Percentiles rank a stretch among this genome's conserved stretches.
phyloP scores from a whole-genome alignment of 2,888 invertebrate species.

The Nomada flava region DNA sequence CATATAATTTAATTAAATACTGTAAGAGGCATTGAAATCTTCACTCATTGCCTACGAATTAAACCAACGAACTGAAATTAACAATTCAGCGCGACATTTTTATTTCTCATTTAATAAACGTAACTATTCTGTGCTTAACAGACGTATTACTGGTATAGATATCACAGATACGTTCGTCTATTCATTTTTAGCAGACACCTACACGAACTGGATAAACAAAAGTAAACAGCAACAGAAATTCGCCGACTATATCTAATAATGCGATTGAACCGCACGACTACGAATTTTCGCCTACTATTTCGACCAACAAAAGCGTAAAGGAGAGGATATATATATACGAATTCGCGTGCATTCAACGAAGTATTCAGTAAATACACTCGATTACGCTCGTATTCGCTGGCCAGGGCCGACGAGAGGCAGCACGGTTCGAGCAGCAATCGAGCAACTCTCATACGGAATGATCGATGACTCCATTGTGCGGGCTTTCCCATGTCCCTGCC shows the following conservation, averaged over 20 bases:
- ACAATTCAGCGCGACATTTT: neutral
- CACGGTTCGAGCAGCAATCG: conserved; percentile 80
- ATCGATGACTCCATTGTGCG: conserved; percentile 84
- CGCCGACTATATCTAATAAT: neutral
- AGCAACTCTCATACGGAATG: conserved; percentile 81
- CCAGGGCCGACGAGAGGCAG: conserved; percentile 55
- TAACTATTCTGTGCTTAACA: no score
- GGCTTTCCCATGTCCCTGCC: conserved; percentile 75
- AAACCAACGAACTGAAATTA: neutral
- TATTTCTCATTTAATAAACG: neutral
- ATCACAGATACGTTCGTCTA: no score
- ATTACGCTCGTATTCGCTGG: conserved; percentile 75
- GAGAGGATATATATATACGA: conserved; percentile 2
- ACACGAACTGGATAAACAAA: no score
- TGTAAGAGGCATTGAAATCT: neutral
- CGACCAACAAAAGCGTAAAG: neutral
- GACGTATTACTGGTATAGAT: no score
- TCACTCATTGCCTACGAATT: neutral
- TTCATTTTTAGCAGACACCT: no score
- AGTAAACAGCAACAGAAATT: neutral
- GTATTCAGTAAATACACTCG: conserved; percentile 79
- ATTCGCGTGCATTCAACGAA: conserved; percentile 50
- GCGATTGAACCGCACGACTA: neutral
- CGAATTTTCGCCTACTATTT: neutral
- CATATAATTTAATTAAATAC: no score